Conservation (phyloP, 1,140 invertebrate genomes). For the Diabrotica undecimpunctata region DNA sequence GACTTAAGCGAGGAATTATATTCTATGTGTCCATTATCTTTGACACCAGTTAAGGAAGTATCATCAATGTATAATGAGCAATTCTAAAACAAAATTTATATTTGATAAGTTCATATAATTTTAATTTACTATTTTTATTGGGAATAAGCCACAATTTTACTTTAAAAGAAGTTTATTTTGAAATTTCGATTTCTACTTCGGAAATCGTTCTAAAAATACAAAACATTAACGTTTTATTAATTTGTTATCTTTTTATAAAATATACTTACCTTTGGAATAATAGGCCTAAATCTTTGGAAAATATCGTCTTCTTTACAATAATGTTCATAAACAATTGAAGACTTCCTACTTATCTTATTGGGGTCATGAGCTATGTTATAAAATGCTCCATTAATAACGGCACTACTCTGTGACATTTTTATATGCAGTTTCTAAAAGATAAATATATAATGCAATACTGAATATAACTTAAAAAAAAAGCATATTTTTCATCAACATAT, state of each 20-base stretch:
- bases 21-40: slow-evolving; percentile 58
- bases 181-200: too few relatives aligned
- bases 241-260: not conserved
- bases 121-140: too few relatives aligned
- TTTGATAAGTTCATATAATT: too few relatives aligned
- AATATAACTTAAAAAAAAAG: too few relatives aligned
- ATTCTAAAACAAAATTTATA: slow-evolving; percentile 35
- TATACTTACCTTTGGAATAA: slow-evolving; percentile 67
- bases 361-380: slow-evolving; percentile 42
- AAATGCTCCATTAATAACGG: slow-evolving; percentile 62
- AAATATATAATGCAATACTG: not conserved
- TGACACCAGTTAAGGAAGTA: slow-evolving; percentile 62
- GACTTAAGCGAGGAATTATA: slow-evolving; percentile 43
- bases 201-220: too few relatives aligned
- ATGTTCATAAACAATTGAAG: not conserved
- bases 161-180: too few relatives aligned
- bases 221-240: too few relatives aligned
- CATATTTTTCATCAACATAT: too few relatives aligned
- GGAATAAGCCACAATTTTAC: too few relatives aligned
- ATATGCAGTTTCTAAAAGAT: slow-evolving; percentile 66
- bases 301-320: slow-evolving; percentile 33
- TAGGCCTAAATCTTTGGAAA: slow-evolving; percentile 56
- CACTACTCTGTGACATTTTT: slow-evolving; percentile 64
- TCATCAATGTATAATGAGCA: slow-evolving; percentile 54
- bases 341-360: not conserved